Conservation (phyloP, 2,888 invertebrate genomes). For the Sabatieria punctata region DNA sequence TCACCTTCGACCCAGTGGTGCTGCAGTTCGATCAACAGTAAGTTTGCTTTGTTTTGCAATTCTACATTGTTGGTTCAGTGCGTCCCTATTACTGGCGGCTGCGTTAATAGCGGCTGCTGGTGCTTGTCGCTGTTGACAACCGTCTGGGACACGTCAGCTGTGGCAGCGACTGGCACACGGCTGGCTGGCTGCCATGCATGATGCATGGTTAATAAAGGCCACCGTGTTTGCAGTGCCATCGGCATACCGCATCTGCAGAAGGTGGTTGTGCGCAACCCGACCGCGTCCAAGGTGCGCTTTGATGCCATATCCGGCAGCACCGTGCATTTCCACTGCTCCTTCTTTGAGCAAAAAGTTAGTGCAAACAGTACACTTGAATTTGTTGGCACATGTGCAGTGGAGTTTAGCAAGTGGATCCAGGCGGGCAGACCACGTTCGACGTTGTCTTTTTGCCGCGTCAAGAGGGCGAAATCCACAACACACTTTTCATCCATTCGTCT, state of each 20-base stretch:
- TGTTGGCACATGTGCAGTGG: too few species aligned
- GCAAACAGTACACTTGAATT: too few species aligned
- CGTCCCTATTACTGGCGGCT: too few species aligned
- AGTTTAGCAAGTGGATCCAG: conserved; percentile 65
- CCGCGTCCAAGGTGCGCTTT: conserved; percentile 72
- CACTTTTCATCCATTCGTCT: conserved; percentile 80
- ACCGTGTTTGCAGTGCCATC: conserved; percentile 64
- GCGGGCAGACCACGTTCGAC: conserved; percentile 81
- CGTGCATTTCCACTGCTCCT: conserved; percentile 87
- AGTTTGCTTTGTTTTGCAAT: background rate
- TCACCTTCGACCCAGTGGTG: background rate
- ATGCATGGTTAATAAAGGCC: too few species aligned
- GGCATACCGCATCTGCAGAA: conserved; percentile 68
- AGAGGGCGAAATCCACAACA: conserved; percentile 67
- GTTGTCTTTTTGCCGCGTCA: conserved; percentile 84
- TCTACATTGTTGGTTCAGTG: background rate
- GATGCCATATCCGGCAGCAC: conserved; percentile 84
- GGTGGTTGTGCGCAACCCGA: conserved; percentile 70
- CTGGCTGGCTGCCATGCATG: too few species aligned
- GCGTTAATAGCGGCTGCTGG: too few species aligned
- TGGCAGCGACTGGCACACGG: too few species aligned
- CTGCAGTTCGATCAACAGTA: background rate
- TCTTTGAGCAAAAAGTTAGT: conserved; percentile 82
- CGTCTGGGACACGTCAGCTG: too few species aligned
- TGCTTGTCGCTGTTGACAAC: too few species aligned